Evolutionary conservation across 2,797 vertebrate species (phyloP), one percentile per base, ranked within the genome.

Genomic region (Neosilurus mollespiculum): DNA sequence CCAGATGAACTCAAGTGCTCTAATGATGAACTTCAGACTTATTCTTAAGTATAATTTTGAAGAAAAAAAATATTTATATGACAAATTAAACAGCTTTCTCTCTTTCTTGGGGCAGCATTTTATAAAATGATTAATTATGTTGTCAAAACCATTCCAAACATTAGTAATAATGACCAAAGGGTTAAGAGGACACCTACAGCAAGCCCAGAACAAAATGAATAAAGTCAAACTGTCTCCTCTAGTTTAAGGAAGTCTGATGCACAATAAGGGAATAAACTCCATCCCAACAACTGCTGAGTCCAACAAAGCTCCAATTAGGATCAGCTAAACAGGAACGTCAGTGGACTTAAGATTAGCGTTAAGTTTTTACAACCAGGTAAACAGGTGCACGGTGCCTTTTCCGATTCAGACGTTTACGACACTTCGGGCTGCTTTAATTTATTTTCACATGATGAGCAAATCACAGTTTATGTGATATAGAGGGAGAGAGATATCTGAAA

Each of bases 71-170:
- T 24, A 56, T 75, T 87, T 87, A 82, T 89, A 92, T 86, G 86
- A 87, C 91, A 95, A 97, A 94, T 95, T 96, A 94, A 95, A 94
- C 8, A 15, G 3, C n/a, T 8, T 37, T 49, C 22, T 49, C 11
- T 26, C 0, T n/a, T 9, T 76, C 26, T 95, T 95, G 90, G 95
- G 95, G 94, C 97, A 96, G 96, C 96, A 89, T 90, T 93, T 95
- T 94, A 96, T 96, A 93, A 90, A 90, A 90, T 90, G 79, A 83
- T 83, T 95, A 94, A 95, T 95, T 95, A 94, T 95, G 95, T 96
- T 96, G 95, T 96, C 94, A 97, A 95, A 97, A 96, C 95, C 97
- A 95, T 96, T 97, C 95, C 81, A 97, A 96, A 97, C 95, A 97
- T 98, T 98, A 98, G 96, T 97, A 96, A 96, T 93, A 58, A 79